Conservation (phyloP, 2,113 vertebrate species). For the Propithecus coquereli region DNA sequence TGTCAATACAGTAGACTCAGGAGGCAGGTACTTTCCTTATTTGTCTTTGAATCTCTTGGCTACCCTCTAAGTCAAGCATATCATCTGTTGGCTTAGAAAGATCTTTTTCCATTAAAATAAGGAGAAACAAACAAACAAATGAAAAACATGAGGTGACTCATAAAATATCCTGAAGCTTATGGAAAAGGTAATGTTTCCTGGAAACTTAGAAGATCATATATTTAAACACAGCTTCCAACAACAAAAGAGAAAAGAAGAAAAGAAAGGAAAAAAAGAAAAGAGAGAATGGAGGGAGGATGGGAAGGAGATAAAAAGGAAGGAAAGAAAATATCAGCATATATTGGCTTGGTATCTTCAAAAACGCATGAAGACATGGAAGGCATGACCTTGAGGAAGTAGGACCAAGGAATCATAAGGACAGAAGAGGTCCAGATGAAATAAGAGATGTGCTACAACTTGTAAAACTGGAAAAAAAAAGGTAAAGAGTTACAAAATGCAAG, state of each 20-base stretch:
- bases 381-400: neutral
- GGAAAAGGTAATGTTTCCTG: neutral
- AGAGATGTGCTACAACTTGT: neutral
- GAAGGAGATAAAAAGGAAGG: neutral
- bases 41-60: neutral
- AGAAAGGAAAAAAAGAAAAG: neutral
- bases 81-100: neutral
- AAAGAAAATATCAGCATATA: neutral
- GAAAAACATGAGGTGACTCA: neutral
- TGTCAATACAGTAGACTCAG: neutral
- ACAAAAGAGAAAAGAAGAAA: neutral
- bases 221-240: neutral
- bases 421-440: neutral
- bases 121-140: neutral
- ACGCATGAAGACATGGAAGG: accelerated
- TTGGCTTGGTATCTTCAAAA: neutral
- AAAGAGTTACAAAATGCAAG: neutral
- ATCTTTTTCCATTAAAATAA: neutral
- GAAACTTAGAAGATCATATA: neutral
- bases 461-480: neutral
- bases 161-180: neutral
- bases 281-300: too few species aligned
- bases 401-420: neutral
- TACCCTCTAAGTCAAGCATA: neutral
- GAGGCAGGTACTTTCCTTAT: neutral